Base-by-base conservation (phyloP, 2,797 vertebrate species). In the Malacoraja senta region DNA sequence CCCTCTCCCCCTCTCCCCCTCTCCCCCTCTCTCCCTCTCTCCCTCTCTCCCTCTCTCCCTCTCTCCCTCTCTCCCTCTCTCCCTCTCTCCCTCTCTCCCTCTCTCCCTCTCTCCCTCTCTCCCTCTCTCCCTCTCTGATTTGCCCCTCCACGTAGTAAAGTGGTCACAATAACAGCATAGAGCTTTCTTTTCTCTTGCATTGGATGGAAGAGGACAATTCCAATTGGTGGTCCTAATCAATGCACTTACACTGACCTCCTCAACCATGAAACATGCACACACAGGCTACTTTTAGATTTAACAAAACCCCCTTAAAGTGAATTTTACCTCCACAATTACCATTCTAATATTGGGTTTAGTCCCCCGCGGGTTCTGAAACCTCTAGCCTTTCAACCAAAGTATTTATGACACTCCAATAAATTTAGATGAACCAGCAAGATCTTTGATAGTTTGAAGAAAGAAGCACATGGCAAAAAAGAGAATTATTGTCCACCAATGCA, bases 161-260 rank as follows among this genome's bases (percentile, higher is more conserved):
- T 35, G 15, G 32, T 68, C 84, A 88, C 17, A 88, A 88, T 88
- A 88, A 68, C 17, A 38, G 63, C 63, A 88, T n/a, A 65, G 83
- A 63, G 32, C 58, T 88, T 68, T 88, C 29, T 92, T 76, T 92
- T 29, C 24, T 74, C 71, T 76, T 92, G 21, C 24, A 26, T 58
- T 92, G 38, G 68, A 53, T 92, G 44, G 35, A 74, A 88, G 90
- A 92, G 71, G 71, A 74, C 71, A 92, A 71, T 58, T 92, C 71
- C 21, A 53, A 71, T 92, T 92, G 90, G 29, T 58, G 58, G 80
- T 12, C 93, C 63, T 90, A 93, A 93, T 94, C 86, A 81, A 91
- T 58, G 72, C 93, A 93, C 94, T 94, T 93, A 65, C 9, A 93
- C 74, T 93, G 93, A 94, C 93, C 93, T 94, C 93, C 93, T 32